Conservation (phyloP, 2,797 vertebrate species). For the Pteropus rufus region DNA sequence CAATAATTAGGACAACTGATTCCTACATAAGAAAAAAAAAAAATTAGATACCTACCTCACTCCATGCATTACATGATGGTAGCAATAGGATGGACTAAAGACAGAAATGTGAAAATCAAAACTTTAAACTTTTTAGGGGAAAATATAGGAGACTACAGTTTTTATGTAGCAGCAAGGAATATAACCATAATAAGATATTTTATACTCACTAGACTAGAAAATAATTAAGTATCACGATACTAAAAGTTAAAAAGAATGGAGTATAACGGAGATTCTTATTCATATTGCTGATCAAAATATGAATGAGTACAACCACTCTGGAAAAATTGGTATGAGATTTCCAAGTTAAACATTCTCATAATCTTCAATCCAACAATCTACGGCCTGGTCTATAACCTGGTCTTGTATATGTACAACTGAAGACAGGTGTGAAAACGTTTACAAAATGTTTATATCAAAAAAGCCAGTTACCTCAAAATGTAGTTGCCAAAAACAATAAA, state of each 20-base stretch:
- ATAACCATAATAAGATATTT: neutral
- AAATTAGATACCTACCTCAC: neutral
- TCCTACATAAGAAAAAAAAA: neutral
- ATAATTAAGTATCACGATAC: neutral
- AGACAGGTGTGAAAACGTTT: neutral
- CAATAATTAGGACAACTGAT: neutral
- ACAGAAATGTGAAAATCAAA: neutral
- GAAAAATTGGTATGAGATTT: neutral
- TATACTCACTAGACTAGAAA: neutral
- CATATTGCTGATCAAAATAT: neutral
- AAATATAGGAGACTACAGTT: neutral
- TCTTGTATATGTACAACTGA: neutral
- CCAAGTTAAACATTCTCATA: constrained; percentile 17
- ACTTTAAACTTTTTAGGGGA: neutral
- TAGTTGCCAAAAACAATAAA: neutral
- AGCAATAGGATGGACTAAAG: neutral
- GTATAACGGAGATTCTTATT: neutral
- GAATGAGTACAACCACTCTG: neutral
- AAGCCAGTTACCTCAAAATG: neutral
- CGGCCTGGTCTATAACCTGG: neutral
- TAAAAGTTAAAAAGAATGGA: neutral
- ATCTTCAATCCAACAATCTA: neutral
- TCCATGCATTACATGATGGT: neutral
- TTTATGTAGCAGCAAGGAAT: neutral
- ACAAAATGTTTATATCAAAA: neutral